Evolutionary conservation across 1,140 invertebrate species (phyloP), one percentile per base, ranked within the genome.

Genomic region (Pseudomyrmex sp.): DNA sequence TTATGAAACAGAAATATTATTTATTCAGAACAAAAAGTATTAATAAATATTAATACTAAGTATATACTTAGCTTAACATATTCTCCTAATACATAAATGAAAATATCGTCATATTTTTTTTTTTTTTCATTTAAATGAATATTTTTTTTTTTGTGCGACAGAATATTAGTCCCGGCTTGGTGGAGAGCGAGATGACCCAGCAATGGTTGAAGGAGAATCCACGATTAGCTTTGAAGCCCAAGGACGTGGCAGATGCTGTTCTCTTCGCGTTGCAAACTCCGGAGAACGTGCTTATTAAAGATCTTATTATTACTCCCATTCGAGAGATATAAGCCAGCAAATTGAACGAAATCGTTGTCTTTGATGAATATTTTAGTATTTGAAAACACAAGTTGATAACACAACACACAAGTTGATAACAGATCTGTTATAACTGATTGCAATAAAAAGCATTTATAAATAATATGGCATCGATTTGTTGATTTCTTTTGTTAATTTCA

Each of bases 101-200:
- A 44, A 20, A 58, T 44, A 15, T 58, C 2, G 12, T 13, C 58
- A 1, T 35, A 3, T 15, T 0, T 0, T 72, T 15, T 4, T 15
- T 48, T 18, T 23, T 9, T 62, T 74, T 15, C 0, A 46, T 59
- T 26, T 59, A 0, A 20, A 5, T 76, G 63, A 70, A 76, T 1
- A 10, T 44, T 54, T 35, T 50, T 54, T 54, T 13, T 65, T 18
- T 73, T 58, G 50, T 4, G 9, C 73, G 35, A 12, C 80, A 96
- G 95, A 95, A 93, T 85, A 92, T 96, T 35, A 95, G 95, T 74
- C 96, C 96, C 0, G 96, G 96, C 1, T 90, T 95, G 10, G 95
- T 96, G 5, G 93, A 94, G 23, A 96, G 95, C 8, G 94, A 95
- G 54, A 95, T 96, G 86, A 93, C 93, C 73, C 87, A 66, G 83